A percentile compares a stretch with the other conserved stretches of the same genome.
These are phyloP conservation scores for Percopsis transmontana DNA, from an alignment of 2,113 vertebrate species.

Conservation along the genomic window DNA sequence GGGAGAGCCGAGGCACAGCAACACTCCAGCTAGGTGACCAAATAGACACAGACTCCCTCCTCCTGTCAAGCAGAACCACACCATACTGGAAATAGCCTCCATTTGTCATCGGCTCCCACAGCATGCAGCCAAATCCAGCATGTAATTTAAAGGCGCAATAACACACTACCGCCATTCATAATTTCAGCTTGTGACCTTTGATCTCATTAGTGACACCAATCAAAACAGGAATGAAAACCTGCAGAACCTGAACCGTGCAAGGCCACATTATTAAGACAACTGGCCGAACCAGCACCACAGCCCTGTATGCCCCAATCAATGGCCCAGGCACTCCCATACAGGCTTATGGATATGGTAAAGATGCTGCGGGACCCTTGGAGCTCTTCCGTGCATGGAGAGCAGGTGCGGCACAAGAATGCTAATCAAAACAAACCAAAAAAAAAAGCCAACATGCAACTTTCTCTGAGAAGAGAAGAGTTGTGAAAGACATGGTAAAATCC, in stretches of 20 bases:
- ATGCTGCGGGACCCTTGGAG: not conserved
- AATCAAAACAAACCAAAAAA: not conserved
- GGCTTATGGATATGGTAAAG: not conserved
- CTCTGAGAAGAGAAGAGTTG: conserved; percentile 16
- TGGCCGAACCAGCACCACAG: conserved; percentile 7
- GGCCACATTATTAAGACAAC: no score
- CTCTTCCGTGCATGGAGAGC: no score
- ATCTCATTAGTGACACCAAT: not conserved
- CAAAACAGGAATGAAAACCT: no score
- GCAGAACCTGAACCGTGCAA: no score
- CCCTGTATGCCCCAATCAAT: conserved; percentile 24
- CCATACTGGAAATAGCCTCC: conserved; percentile 40
- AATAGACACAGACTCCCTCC: conserved; percentile 30
- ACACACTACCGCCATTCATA: not conserved
- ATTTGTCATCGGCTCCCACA: conserved; percentile 23
- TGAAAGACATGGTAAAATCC: conserved; percentile 40
- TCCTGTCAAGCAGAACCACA: conserved; percentile 29
- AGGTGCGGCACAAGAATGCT: conserved; percentile 23
- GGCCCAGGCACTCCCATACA: conserved; percentile 20
- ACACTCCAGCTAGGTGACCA: conserved; percentile 9
- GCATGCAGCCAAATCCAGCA: not conserved
- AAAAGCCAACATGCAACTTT: not conserved
- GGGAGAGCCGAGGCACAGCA: conserved; percentile 13
- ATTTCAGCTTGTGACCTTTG: not conserved
- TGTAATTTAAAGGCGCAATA: no score